Percentiles rank a stretch among this genome's conserved stretches.
Evolutionary conservation across 2,888 invertebrate genomes (phyloP).

Genomic region (Lagria hirta): DNA sequence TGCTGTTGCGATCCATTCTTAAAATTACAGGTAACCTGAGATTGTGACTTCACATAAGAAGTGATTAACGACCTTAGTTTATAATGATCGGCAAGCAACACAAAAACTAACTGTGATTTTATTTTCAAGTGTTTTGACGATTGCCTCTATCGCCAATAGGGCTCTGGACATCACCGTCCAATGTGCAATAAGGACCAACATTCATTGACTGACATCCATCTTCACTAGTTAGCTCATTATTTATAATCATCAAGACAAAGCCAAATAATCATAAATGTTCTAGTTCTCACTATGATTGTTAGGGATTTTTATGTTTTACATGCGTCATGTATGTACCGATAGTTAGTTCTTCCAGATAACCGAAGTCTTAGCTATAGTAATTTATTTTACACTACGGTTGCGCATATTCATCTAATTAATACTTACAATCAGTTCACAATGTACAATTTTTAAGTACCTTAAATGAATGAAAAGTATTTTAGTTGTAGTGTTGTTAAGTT

Average conservation of each 20-base stretch:
- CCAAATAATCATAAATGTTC: constrained; percentile 55
- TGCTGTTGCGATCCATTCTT: constrained; percentile 17
- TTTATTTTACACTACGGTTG: constrained; percentile 38
- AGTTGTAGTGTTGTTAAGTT: constrained; percentile 31
- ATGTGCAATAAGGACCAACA: constrained; percentile 57
- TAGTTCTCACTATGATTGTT: constrained; percentile 50
- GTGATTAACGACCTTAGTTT: constrained; percentile 13
- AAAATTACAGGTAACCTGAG: constrained; percentile 17
- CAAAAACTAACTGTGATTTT: constrained; percentile 27
- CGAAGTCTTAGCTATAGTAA: constrained; percentile 29
- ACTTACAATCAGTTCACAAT: constrained; percentile 27
- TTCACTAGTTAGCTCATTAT: constrained; percentile 53
- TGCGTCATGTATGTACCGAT: constrained; percentile 41
- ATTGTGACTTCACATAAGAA: constrained; percentile 14
- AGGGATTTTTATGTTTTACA: constrained; percentile 47
- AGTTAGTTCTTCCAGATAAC: constrained; percentile 34
- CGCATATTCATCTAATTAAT: constrained; percentile 31
- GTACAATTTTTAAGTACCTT: constrained; percentile 27
- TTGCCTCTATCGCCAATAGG: constrained; percentile 53
- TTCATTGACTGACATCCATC: constrained; percentile 54
- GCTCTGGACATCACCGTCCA: constrained; percentile 54
- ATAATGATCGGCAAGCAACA: constrained; percentile 11
- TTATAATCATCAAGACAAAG: constrained; percentile 48
- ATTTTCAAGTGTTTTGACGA: constrained; percentile 54
- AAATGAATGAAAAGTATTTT: constrained; percentile 22